Percentiles rank a stretch among this genome's conserved stretches.
Conservation (phyloP, 2,113 vertebrate genomes). For the Varanus salvator region DNA sequence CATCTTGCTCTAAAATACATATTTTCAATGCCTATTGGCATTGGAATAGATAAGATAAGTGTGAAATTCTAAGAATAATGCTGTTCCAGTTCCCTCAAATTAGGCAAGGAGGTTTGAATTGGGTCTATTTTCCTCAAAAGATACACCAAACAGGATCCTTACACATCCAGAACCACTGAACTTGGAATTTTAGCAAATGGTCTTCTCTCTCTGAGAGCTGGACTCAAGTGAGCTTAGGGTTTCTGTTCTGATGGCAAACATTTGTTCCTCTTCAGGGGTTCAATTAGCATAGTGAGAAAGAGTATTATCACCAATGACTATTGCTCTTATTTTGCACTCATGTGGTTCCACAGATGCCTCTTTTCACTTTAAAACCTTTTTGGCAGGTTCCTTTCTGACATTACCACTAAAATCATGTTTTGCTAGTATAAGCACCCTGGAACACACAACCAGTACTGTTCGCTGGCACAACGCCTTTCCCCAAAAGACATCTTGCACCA, state of each 20-base stretch:
- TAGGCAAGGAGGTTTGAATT: neutral
- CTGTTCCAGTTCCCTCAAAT: neutral
- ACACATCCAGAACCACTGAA: neutral
- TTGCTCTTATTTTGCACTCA: neutral
- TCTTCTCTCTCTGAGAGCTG: neutral
- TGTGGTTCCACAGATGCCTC: neutral
- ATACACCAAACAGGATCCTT: neutral
- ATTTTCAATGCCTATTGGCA: neutral
- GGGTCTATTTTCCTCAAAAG: neutral
- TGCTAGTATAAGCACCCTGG: no score
- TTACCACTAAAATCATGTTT: no score
- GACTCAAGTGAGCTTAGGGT: neutral
- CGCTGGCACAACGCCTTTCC: no score
- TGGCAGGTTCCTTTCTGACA: no score
- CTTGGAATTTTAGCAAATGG: neutral
- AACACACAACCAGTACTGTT: no score
- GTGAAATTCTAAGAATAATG: neutral
- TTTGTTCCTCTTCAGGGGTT: neutral
- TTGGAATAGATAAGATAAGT: no score
- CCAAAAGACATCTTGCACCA: no score
- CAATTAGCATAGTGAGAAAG: neutral
- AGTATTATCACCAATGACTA: neutral
- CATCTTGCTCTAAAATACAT: neutral
- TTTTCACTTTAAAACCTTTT: neutral
- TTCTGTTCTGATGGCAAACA: neutral